A percentile compares a stretch with the other conserved stretches of the same genome.
These are phyloP conservation scores for Arothron firmamentum DNA, from an alignment of 2,113 vertebrate genomes.

Conservation along the genomic window DNA sequence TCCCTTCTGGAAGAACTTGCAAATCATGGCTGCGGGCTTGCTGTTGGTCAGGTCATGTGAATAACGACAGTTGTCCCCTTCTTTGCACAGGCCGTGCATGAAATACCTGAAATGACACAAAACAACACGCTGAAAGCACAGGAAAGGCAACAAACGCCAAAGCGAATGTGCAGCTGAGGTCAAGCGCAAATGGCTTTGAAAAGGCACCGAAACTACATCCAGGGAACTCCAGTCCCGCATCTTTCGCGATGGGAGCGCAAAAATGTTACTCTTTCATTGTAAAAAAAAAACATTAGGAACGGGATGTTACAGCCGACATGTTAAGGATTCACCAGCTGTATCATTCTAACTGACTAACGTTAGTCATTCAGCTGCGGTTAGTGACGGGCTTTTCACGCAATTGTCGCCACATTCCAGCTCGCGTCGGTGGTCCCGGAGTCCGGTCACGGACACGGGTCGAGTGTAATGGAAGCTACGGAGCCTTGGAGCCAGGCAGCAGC, in stretches of 20 bases:
- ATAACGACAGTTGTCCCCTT: conserved; percentile 96
- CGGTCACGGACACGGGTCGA: not conserved
- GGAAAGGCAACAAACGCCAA: conserved; percentile 25
- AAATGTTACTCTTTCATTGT: too few relatives aligned
- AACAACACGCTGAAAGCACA: not conserved
- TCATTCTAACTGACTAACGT: not conserved
- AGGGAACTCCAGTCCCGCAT: too few relatives aligned
- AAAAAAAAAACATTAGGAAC: not conserved
- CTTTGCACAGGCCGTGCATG: conserved; percentile 98
- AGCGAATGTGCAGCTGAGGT: not conserved
- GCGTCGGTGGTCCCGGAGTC: too few relatives aligned
- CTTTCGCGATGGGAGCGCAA: too few relatives aligned
- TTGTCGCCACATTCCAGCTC: too few relatives aligned
- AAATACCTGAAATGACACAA: conserved; percentile 82
- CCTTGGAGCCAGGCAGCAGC: too few relatives aligned
- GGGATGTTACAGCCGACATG: not conserved
- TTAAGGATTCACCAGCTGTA: not conserved
- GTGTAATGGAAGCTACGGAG: too few relatives aligned
- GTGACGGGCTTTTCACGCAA: too few relatives aligned
- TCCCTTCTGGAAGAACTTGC: conserved; percentile 96
- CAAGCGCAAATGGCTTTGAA: too few relatives aligned
- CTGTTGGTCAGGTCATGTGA: conserved; percentile 90
- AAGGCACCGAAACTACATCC: too few relatives aligned
- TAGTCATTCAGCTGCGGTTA: too few relatives aligned
- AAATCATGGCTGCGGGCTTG: conserved; percentile 85